Base-by-base conservation (phyloP, 2,113 vertebrate species). In the Abramis brama region DNA sequence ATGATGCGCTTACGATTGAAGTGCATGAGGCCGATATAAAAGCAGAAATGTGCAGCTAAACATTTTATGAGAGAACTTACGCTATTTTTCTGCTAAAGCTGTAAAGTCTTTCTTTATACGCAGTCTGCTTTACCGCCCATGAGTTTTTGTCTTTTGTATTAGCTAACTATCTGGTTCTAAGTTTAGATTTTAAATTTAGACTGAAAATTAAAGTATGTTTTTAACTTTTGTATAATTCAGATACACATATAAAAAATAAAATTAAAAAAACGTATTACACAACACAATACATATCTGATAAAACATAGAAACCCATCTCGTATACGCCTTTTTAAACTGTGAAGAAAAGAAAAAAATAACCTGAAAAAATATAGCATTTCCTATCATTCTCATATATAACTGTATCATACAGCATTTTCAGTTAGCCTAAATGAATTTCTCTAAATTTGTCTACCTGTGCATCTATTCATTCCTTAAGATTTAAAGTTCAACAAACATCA, bases 401-500 rank as follows among this genome's bases (percentile, higher is more conserved):
- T 45, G 2, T 74, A 25, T 47, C 12, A 45, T 43, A 47, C 21
- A 13, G 10, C 21, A 43, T n/a, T 73, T 73, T n/a, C 21, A 73
- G 70, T 45, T 11, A 62, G n/a, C 27, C 23, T 62, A 25, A 25
- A n/a, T 25, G 0, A 12, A 6, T 64, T 64, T 64, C 5, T 64
- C 60, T 64, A 6, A 2, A 25, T 27, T 5, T 64, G 13, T 75
- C 23, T 45, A 74, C 23, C 47, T 15, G 47, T 74, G 43, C 71
- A 74, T n/a, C 39, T 7, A 74, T 74, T 47, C 6, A 47, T 47
- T 47, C 11, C 21, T 74, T 6, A 17, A 7, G 12, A 47, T 75
- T 75, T 77, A 77, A 77, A 77, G 50, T 77, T 77, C 47, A 50
- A 10, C 47, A 6, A 50, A 10, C 47, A 6, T 62, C 23, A 79